A percentile compares a stretch with the other conserved stretches of the same genome.
phyloP scores from a whole-genome alignment of 1,140 invertebrate genomes.

The Hormaphis cornu region DNA sequence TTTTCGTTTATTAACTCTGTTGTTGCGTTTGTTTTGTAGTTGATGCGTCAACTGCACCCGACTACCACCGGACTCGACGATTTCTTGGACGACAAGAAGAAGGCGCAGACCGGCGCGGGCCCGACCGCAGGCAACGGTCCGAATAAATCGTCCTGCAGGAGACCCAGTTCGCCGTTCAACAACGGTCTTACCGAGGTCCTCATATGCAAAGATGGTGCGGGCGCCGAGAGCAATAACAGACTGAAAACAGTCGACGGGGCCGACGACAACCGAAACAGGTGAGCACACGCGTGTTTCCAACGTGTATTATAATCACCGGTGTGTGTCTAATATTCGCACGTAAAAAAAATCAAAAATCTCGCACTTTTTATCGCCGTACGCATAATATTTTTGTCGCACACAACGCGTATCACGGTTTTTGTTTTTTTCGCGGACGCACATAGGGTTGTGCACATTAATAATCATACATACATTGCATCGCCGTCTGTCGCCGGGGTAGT shows the following conservation, averaged over 20 bases:
- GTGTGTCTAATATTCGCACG: too few species aligned
- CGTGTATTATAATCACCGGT: slow-evolving; percentile 49
- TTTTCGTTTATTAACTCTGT: neutral
- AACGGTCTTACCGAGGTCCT: slow-evolving; percentile 66
- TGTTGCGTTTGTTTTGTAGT: neutral
- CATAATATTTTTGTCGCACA: too few species aligned
- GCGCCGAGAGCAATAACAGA: slow-evolving; percentile 49
- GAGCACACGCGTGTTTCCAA: slow-evolving; percentile 44
- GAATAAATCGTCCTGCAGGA: slow-evolving; percentile 41
- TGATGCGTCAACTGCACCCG: slow-evolving; percentile 18
- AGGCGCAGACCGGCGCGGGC: neutral
- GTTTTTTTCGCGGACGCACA: too few species aligned
- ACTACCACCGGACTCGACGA: slow-evolving; percentile 1
- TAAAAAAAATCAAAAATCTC: too few species aligned
- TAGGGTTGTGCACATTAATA: too few species aligned
- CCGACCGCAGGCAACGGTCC: neutral
- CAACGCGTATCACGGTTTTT: too few species aligned
- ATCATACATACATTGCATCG: too few species aligned
- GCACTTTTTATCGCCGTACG: too few species aligned
- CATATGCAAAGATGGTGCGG: slow-evolving; percentile 49
- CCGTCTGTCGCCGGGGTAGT: too few species aligned
- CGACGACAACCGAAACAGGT: slow-evolving; percentile 39
- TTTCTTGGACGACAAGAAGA: slow-evolving; percentile 4
- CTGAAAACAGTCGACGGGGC: slow-evolving; percentile 49
- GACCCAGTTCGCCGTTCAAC: slow-evolving; percentile 52